These are phyloP conservation scores for Orthonevra nobilis DNA, from an alignment of 2,888 invertebrate genomes.

Conservation along the genomic window DNA sequence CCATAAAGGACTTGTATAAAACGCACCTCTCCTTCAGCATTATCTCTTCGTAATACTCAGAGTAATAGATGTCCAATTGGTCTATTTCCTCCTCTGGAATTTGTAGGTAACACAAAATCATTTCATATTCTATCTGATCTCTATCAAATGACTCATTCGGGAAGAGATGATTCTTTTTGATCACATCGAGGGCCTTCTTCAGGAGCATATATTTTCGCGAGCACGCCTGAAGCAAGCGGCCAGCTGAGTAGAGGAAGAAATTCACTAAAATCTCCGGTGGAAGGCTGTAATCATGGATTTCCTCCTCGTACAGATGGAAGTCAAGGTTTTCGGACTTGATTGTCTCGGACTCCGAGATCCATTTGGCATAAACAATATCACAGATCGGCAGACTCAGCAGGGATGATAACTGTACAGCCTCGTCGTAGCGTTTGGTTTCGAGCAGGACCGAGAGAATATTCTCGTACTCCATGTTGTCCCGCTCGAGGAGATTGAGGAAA, in stretches of 20 bases:
- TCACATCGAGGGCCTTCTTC: conserved; percentile 77
- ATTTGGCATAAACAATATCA: conserved; percentile 81
- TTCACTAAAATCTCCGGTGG: conserved; percentile 83
- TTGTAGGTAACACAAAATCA: conserved; percentile 77
- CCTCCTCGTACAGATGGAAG: conserved; percentile 83
- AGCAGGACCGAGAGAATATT: conserved; percentile 81
- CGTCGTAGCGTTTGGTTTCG: conserved; percentile 80
- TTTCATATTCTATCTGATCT: conserved; percentile 80
- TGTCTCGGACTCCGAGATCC: conserved; percentile 80
- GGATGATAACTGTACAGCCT: conserved; percentile 81
- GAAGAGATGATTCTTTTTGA: conserved; percentile 78
- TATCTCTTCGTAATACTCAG: conserved; percentile 79
- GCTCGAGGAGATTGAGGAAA: conserved; percentile 74
- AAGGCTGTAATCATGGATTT: conserved; percentile 83
- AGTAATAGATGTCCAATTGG: conserved; percentile 76
- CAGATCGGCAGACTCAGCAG: conserved; percentile 79
- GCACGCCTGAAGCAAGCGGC: conserved; percentile 79
- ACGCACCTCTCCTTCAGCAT: conserved; percentile 78
- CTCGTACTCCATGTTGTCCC: conserved; percentile 79
- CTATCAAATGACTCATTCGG: conserved; percentile 79
- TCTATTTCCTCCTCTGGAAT: conserved; percentile 71
- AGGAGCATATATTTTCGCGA: conserved; percentile 80
- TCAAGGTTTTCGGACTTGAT: conserved; percentile 80
- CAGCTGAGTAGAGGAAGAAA: conserved; percentile 83
- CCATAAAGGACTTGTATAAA: conserved; percentile 78